Conservation (phyloP, 2,797 vertebrate genomes). For the Helostoma temminkii region DNA sequence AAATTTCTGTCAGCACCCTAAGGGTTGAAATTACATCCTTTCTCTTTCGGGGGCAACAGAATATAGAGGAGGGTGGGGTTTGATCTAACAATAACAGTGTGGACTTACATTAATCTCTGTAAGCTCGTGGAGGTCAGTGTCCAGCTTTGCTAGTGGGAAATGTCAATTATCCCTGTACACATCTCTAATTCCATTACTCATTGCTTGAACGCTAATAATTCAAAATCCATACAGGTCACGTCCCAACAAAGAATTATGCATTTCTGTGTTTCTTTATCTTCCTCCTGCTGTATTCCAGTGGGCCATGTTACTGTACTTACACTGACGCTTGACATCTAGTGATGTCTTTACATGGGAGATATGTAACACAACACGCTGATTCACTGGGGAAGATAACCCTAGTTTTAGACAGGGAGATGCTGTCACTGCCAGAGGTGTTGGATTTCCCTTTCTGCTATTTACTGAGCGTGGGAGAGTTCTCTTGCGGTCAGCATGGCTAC, state of each 20-base stretch:
- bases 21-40: constrained; percentile 72
- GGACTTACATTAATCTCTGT: constrained; percentile 79
- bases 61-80: constrained; percentile 41
- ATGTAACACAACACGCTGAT: constrained; percentile 80
- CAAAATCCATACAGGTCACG: constrained; percentile 61
- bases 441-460: constrained; percentile 80
- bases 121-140: constrained; percentile 76
- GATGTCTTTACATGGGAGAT: constrained; percentile 83
- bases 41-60: constrained; percentile 54
- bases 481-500: constrained; percentile 76
- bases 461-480: constrained; percentile 76
- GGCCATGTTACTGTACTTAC: constrained; percentile 80
- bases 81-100: constrained; percentile 74
- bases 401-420: constrained; percentile 70
- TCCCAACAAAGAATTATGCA: constrained; percentile 26
- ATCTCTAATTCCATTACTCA: constrained; percentile 70
- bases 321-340: constrained; percentile 76
- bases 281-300: constrained; percentile 62
- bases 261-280: constrained; percentile 57
- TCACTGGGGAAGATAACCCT: constrained; percentile 80
- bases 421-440: constrained; percentile 76
- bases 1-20: constrained; percentile 61
- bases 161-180: constrained; percentile 75
- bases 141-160: constrained; percentile 68
- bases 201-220: constrained; percentile 65